Evolutionary conservation across 1,140 invertebrate species (phyloP), one percentile per base, ranked within the genome.

Genomic region (Caenorhabditis brenneri): DNA sequence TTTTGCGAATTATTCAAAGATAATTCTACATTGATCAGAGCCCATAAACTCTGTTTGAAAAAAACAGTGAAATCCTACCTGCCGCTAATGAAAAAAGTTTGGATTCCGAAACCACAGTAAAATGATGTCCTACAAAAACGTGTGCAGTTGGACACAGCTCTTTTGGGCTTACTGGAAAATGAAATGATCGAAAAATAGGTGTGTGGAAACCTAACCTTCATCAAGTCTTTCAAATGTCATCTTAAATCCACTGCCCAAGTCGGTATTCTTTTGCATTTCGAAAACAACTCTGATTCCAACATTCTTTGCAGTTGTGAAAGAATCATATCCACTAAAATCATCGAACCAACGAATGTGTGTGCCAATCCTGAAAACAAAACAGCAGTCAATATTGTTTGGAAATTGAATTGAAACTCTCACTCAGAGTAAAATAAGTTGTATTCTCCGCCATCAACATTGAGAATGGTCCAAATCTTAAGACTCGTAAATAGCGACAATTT

Each of bases 271-370:
- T 24, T 22, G n/a, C 65, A 74, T 74, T 46, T 74, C 36, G 10
- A 74, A 74, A 22, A 74, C n/a, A 5, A 46, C 36, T 74, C 42
- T 74, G 6, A 74, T 36, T n/a, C 65, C 65, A 24, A 74, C 65
- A 24, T 42, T 42, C 9, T 19, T 19, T 24, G 65, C 19, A 12
- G 36, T 74, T 46, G 36, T 27, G 19, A 74, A 74, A 12, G n/a
- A 1, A 0, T 46, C 7, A 42, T 74, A 74, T 2, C n/a, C 19
- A 6, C 33, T 9, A 42, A 19, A 65, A 36, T 65, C 1, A 19
- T 33, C 0, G 15, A 0, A 2, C 4, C 1, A 9, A 12, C n/a
- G n/a, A n/a, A n/a, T n/a, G n/a, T 0, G 1, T 16, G 3, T 15
- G 6, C 3, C 0, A 36, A 5, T 36, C 1, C 58, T 65, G 24